Base-by-base conservation (phyloP, 2,113 vertebrate genomes). In the Lycocorax pyrrhopterus region DNA sequence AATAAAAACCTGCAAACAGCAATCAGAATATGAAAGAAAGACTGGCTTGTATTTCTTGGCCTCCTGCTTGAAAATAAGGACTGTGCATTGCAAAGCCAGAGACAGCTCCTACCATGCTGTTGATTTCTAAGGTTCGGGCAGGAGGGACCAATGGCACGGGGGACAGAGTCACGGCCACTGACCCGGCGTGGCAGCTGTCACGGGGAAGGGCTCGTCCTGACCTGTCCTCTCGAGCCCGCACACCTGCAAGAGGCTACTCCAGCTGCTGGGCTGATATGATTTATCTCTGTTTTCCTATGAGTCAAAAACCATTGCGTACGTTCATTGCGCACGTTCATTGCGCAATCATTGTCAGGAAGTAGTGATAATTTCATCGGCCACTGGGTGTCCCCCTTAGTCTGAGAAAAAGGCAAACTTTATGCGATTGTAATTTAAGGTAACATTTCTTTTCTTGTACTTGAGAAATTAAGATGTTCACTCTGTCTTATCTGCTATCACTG, bases 221-320 rank as follows among this genome's bases (percentile, higher is more conserved):
- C 9, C 37, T 27, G 22, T 5, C 64, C 9, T 41, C 69, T 13
- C 4, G 2, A 23, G 46, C 20, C 64, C 2, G 0, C 59, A 7
- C 25, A 7, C 16, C 33, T 39, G 21, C 25, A 5, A 15, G 67
- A 35, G 21, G 17, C 26, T 56, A 1, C 46, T 10, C 71, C 63
- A 5, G 4, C 2, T 13, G 15, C 59, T 18, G 32, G 18, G 63
- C 25, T 41, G 18, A 3, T 11, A 16, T 0, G 1, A 33, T 35
- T 33, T 19, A 3, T 9, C 12, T 30, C 7, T 16, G 10, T 14
- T 84, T 47, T 44, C 56, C 21, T 7, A 3, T 8, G 47, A 47
- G 19, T 47, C 49, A 63, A 63, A 63, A 58, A 9, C 7, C 4
- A 1, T 19, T 21, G 13, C 1, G 1, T 1, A 10, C 4, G 0